These are phyloP conservation scores for Cephus sareptanus DNA, from an alignment of 2,888 invertebrate species.

Conservation along the genomic window DNA sequence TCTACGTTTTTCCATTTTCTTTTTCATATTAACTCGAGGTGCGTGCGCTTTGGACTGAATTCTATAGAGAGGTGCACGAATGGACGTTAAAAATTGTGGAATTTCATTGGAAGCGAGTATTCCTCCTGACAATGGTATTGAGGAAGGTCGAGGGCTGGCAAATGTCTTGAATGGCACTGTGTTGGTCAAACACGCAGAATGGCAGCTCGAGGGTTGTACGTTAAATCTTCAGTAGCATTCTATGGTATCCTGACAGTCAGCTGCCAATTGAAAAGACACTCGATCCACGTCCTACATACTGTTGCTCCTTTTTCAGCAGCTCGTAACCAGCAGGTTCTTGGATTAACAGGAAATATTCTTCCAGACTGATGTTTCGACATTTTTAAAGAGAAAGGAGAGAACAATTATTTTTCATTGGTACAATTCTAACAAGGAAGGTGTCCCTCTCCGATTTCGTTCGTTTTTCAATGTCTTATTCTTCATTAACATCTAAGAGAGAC, in stretches of 20 bases:
- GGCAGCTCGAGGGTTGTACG: neutral
- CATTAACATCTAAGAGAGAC: no score
- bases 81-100: neutral
- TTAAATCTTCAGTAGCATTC: slow-evolving; percentile 2
- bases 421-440: no score
- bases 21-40: neutral
- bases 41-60: neutral
- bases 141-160: slow-evolving; percentile 2
- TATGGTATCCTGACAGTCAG: slow-evolving; percentile 3
- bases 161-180: slow-evolving; percentile 7
- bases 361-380: neutral
- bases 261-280: slow-evolving; percentile 1
- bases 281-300: neutral
- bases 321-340: neutral
- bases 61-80: neutral
- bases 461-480: no score
- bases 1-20: neutral
- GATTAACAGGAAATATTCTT: neutral
- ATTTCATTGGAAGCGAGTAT: neutral
- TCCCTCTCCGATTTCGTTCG: no score
- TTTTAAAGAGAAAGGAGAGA: neutral
- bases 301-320: neutral
- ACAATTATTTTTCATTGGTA: neutral
- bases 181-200: slow-evolving; percentile 10
- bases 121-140: neutral